Percentiles rank a stretch among this genome's conserved stretches.
These are phyloP conservation scores for Brachyptera risi DNA, from an alignment of 2,888 invertebrate species.

Conservation along the genomic window DNA sequence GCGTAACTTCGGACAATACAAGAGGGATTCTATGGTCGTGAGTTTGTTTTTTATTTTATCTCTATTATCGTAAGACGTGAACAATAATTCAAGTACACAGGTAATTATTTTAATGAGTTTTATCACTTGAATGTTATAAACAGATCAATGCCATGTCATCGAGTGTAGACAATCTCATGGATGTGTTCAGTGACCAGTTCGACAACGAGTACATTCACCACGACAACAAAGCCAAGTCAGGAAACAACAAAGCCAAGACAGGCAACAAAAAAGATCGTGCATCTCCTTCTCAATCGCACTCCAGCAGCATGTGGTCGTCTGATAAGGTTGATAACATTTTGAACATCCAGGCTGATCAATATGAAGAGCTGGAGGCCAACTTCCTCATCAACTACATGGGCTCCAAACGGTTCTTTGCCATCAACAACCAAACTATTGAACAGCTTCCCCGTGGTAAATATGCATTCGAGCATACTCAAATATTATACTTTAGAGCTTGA, in stretches of 20 bases:
- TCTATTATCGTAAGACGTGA: too few relatives aligned
- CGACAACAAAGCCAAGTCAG: neutral
- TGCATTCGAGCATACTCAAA: too few relatives aligned
- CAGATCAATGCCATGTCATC: conserved; percentile 44
- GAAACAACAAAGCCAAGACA: neutral
- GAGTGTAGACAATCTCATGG: conserved; percentile 45
- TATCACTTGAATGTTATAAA: too few relatives aligned
- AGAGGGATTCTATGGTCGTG: conserved; percentile 35
- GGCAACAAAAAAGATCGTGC: neutral
- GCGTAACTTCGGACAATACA: conserved; percentile 43
- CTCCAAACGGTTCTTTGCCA: conserved; percentile 49
- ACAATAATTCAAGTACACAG: too few relatives aligned
- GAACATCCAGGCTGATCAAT: conserved; percentile 51
- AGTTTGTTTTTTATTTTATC: too few relatives aligned
- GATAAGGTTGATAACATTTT: conserved; percentile 55
- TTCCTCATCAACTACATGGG: conserved; percentile 47
- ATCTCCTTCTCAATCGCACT: conserved; percentile 7
- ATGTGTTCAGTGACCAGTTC: conserved; percentile 39
- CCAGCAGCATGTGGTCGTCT: conserved; percentile 49
- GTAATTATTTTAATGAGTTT: too few relatives aligned
- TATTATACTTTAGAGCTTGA: neutral
- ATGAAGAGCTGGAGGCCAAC: conserved; percentile 56
- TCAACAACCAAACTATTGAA: conserved; percentile 55
- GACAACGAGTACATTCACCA: too few relatives aligned
- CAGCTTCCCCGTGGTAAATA: conserved; percentile 46